Conservation (phyloP, 1,140 invertebrate species). For the Trinorchestia longiramus region DNA sequence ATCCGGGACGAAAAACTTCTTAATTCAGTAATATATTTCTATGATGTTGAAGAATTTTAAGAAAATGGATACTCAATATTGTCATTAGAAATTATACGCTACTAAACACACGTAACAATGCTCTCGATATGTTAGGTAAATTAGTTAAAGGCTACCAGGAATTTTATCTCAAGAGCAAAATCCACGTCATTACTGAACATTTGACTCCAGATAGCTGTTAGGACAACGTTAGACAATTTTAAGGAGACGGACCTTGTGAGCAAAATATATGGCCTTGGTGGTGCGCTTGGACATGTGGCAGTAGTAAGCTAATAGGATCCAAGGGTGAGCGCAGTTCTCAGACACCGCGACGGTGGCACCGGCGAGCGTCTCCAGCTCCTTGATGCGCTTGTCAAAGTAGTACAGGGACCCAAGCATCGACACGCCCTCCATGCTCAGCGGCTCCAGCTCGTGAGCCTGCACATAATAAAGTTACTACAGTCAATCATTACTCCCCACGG, state of each 20-base stretch:
- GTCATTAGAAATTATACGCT: too few relatives aligned
- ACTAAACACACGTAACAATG: too few relatives aligned
- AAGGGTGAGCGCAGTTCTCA: slow-evolving; percentile 21
- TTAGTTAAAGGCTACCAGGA: too few relatives aligned
- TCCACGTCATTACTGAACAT: too few relatives aligned
- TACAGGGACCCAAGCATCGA: slow-evolving; percentile 39
- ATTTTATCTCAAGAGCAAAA: too few relatives aligned
- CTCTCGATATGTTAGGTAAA: too few relatives aligned
- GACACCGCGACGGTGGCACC: neutral
- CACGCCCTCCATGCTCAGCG: slow-evolving; percentile 35
- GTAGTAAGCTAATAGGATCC: slow-evolving; percentile 10
- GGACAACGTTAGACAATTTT: too few relatives aligned
- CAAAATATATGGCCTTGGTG: slow-evolving; percentile 66
- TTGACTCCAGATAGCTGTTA: too few relatives aligned
- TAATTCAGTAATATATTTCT: too few relatives aligned
- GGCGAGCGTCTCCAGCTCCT: slow-evolving; percentile 15
- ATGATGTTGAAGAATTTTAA: too few relatives aligned
- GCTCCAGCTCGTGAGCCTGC: slow-evolving; percentile 36
- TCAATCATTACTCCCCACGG: neutral
- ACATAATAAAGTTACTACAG: neutral
- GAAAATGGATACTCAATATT: too few relatives aligned
- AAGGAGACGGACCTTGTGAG: slow-evolving; percentile 60
- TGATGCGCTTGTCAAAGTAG: slow-evolving; percentile 18
- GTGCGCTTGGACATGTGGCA: slow-evolving; percentile 58
- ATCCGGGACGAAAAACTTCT: too few relatives aligned